These are phyloP conservation scores for Heliconius cydno DNA, from an alignment of 2,888 invertebrate species.

Conservation along the genomic window DNA sequence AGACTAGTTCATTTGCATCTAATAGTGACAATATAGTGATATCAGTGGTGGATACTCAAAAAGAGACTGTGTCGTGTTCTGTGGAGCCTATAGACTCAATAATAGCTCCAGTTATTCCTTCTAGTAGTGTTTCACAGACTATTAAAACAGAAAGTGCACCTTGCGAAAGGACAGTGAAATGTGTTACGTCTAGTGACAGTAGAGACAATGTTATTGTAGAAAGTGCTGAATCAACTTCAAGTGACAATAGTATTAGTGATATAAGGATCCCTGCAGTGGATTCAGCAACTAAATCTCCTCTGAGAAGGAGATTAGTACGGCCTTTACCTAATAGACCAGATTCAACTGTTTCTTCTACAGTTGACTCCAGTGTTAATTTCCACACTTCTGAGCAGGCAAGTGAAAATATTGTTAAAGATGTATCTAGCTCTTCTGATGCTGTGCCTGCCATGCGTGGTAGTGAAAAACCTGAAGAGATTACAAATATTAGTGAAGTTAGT, in stretches of 20 bases:
- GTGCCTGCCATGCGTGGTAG: slow-evolving; percentile 69
- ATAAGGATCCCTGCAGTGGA: slow-evolving; percentile 58
- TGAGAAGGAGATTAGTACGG: slow-evolving; percentile 70
- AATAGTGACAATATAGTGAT: slow-evolving; percentile 48
- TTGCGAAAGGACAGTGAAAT: slow-evolving; percentile 73
- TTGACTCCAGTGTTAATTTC: slow-evolving; percentile 65
- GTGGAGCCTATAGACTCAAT: slow-evolving; percentile 44
- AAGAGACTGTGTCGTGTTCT: slow-evolving; percentile 48
- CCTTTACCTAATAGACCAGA: slow-evolving; percentile 74
- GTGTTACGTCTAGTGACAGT: slow-evolving; percentile 76
- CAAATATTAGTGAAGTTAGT: slow-evolving; percentile 77
- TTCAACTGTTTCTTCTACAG: slow-evolving; percentile 78
- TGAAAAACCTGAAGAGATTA: slow-evolving; percentile 74
- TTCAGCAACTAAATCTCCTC: slow-evolving; percentile 65
- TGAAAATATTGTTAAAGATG: slow-evolving; percentile 73
- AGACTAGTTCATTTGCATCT: slow-evolving; percentile 55
- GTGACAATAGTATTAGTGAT: slow-evolving; percentile 76
- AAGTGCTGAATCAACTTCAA: slow-evolving; percentile 79
- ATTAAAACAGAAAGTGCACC: slow-evolving; percentile 63
- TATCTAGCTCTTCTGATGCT: slow-evolving; percentile 79
- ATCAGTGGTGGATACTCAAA: slow-evolving; percentile 44
- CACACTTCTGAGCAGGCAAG: slow-evolving; percentile 58
- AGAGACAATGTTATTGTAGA: slow-evolving; percentile 75
- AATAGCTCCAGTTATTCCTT: slow-evolving; percentile 56
- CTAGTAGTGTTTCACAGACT: slow-evolving; percentile 67